Percentiles rank a stretch among this genome's conserved stretches.
Evolutionary conservation across 2,797 vertebrate genomes (phyloP).

Genomic region (Enteromius radiatus): DNA sequence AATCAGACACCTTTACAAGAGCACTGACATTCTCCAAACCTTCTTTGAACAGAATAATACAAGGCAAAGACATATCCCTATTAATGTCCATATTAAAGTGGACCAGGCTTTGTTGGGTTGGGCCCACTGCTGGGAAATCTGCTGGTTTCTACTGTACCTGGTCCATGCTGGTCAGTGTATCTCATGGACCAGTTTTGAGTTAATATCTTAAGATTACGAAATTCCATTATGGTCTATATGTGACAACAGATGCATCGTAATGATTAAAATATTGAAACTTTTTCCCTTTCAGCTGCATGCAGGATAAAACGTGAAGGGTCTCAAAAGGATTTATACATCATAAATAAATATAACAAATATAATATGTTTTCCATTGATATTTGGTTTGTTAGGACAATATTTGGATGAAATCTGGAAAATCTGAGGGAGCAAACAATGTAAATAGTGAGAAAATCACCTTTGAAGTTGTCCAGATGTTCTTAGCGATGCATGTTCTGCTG

Average conservation of each 20-base stretch:
- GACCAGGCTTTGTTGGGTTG: not conserved
- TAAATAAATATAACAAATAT: no score
- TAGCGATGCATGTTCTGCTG: not conserved
- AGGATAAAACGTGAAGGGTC: not conserved
- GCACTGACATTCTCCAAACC: not conserved
- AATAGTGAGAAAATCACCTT: not conserved
- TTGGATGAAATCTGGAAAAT: not conserved
- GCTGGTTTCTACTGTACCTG: not conserved
- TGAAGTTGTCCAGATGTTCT: not conserved
- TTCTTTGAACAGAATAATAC: not conserved
- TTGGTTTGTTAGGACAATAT: not conserved
- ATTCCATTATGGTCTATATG: not conserved
- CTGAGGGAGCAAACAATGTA: not conserved
- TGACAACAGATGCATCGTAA: not conserved
- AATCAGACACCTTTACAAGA: not conserved
- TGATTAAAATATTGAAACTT: not conserved
- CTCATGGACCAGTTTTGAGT: not conserved
- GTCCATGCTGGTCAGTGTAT: not conserved
- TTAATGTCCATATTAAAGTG: not conserved
- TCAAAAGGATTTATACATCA: no score
- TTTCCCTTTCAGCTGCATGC: not conserved
- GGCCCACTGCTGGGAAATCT: not conserved
- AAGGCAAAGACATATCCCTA: not conserved
- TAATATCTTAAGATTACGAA: not conserved
- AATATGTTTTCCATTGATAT: not conserved